Base-by-base conservation (phyloP, 2,113 vertebrate genomes). In the Pygathrix nemaeus region DNA sequence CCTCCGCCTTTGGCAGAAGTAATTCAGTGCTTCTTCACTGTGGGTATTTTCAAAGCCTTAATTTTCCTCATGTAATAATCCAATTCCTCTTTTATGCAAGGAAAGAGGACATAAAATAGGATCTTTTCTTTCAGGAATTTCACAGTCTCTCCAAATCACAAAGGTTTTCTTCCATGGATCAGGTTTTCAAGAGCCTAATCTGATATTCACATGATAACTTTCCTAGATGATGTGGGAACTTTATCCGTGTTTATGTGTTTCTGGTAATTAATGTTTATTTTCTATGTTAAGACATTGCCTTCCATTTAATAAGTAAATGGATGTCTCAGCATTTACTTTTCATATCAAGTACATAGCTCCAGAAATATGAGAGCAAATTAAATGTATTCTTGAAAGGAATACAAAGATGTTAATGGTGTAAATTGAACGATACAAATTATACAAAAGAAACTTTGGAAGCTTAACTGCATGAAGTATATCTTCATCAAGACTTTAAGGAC, bases 351-450 rank as follows among this genome's bases (percentile, higher is more conserved):
- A 61, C 21, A 84, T 27, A 57, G 25, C 11, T 7, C 12, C 3
- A 27, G 35, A 61, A 59, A 59, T 57, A 61, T 61, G 10, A 23
- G 38, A 89, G 8, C n/a, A 90, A 30, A 45, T 86, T n/a, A 64
- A 84, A 30, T 75, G 81, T 6, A 32, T 30, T 90, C 21, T 38
- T 32, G 3, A 89, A 79, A 45, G 9, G 13, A 35, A 73, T 73
- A 30, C 17, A 73, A 48, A 55, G 38, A 57, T 66, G 73, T 25
- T 32, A 45, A n/a, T n/a, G 8, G 10, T 50, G 14, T 83, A 94
- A 66, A n/a, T 43, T 88, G 32, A 70, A 14, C n/a, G 52, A 78
- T 57, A 70, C 55, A 88, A 88, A 79, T 88, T 52, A 45, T 14
- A 25, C 11, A 94, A 55, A 82, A 70, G 64, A 68, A 40, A 59